These are phyloP conservation scores for Aurelia coerulea DNA, from an alignment of 30 jellyfish, hydroid and myxozoan species.

Conservation along the genomic window DNA sequence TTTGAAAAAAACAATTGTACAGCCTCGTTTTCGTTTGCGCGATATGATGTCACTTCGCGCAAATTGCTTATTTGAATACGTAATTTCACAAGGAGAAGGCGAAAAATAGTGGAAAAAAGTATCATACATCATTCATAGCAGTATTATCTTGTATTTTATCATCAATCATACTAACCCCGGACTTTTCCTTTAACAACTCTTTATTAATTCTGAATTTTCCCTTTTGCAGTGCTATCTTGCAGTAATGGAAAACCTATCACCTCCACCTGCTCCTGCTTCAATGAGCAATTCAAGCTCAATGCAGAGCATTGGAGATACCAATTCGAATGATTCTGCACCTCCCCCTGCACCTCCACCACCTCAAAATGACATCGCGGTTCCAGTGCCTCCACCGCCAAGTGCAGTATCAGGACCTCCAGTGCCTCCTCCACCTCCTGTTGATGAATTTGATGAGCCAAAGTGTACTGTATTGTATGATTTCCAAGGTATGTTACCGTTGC, in stretches of 20 bases:
- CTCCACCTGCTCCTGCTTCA: conserved; percentile 53
- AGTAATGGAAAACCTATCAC: conserved; percentile 72
- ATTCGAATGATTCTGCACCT: conserved; percentile 43
- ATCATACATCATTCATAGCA: too few relatives aligned
- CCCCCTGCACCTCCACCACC: conserved; percentile 74
- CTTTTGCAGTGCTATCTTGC: conserved; percentile 82
- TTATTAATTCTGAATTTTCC: neutral
- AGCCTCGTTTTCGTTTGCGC: too few relatives aligned
- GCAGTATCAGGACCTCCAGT: conserved; percentile 52
- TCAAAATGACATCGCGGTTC: conserved; percentile 11
- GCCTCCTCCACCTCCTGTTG: conserved; percentile 83
- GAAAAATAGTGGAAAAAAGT: too few relatives aligned
- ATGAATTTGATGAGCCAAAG: conserved; percentile 83
- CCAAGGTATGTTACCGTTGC: conserved; percentile 69
- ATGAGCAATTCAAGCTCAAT: conserved; percentile 48
- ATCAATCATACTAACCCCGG: too few relatives aligned
- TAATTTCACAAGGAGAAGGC: too few relatives aligned
- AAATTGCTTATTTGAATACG: too few relatives aligned
- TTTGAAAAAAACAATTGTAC: too few relatives aligned
- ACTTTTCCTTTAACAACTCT: too few relatives aligned
- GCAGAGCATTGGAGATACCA: conserved; percentile 57
- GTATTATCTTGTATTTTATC: too few relatives aligned
- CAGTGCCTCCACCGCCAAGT: conserved; percentile 43
- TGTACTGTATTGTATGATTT: conserved; percentile 92
- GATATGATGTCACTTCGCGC: too few relatives aligned